A percentile compares a stretch with the other conserved stretches of the same genome.
phyloP scores from a whole-genome alignment of 2,113 vertebrate genomes.

The Ictalurus furcatus region DNA sequence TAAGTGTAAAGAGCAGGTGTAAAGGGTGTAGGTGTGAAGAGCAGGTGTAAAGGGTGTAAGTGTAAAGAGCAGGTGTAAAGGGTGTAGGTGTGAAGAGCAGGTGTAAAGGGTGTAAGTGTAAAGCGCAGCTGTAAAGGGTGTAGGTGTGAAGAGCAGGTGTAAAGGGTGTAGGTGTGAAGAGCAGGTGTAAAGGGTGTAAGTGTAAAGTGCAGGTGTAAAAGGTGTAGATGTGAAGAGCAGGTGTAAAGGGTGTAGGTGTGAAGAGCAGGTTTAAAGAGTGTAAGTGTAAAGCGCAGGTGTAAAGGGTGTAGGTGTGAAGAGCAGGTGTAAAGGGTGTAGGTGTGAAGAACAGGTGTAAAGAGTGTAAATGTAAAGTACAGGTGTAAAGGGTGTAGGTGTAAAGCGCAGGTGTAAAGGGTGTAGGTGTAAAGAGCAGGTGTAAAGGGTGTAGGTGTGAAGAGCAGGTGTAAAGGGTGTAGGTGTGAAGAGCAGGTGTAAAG shows the following conservation, averaged over 20 bases:
- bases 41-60: not conserved
- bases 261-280: too few species aligned
- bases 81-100: too few species aligned
- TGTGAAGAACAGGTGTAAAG: not conserved
- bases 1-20: not conserved
- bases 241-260: not conserved
- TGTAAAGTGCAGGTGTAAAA: not conserved
- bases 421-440: not conserved
- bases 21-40: not conserved
- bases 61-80: not conserved
- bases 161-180: not conserved
- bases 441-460: not conserved
- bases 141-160: too few species aligned
- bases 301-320: too few species aligned
- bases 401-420: not conserved
- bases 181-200: not conserved
- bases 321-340: not conserved
- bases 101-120: too few species aligned
- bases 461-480: not conserved
- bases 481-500: not conserved
- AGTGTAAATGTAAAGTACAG: not conserved
- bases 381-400: not conserved
- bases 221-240: not conserved
- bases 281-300: not conserved
- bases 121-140: too few species aligned